Conservation (phyloP, 2,888 invertebrate genomes). For the Mechanitis messenoides region DNA sequence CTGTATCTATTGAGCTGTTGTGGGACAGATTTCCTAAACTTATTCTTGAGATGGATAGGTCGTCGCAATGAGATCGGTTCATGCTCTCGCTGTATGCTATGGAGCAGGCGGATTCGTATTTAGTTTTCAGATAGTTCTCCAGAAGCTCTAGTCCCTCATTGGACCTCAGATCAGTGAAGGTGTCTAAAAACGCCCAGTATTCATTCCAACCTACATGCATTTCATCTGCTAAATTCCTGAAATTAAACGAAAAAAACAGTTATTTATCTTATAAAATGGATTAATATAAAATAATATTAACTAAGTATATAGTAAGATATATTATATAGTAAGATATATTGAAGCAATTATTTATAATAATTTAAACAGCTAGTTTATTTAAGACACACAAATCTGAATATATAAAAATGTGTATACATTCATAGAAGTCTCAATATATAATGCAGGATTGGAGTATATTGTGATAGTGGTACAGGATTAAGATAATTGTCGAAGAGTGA, state of each 20-base stretch:
- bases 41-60: constrained; percentile 54
- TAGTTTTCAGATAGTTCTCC: constrained; percentile 82
- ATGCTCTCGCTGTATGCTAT: constrained; percentile 58
- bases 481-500: too few relatives aligned
- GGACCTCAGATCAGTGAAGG: constrained; percentile 86
- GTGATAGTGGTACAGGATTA: too few relatives aligned
- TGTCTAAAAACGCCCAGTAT: constrained; percentile 93
- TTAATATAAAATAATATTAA: too few relatives aligned
- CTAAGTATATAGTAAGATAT: too few relatives aligned
- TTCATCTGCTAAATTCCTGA: constrained; percentile 81
- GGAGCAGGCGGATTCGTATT: constrained; percentile 67
- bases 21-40: constrained; percentile 44
- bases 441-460: too few relatives aligned
- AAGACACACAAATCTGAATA: too few relatives aligned
- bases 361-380: too few relatives aligned
- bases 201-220: constrained; percentile 90
- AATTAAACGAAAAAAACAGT: constrained; percentile 23
- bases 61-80: constrained; percentile 48
- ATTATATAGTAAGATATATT: too few relatives aligned
- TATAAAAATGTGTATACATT: too few relatives aligned
- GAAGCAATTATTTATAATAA: too few relatives aligned
- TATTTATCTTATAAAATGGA: not conserved
- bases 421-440: too few relatives aligned
- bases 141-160: constrained; percentile 83
- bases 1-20: constrained; percentile 40